Conservation (phyloP, 2,888 invertebrate genomes). For the Lathronympha strigana region DNA sequence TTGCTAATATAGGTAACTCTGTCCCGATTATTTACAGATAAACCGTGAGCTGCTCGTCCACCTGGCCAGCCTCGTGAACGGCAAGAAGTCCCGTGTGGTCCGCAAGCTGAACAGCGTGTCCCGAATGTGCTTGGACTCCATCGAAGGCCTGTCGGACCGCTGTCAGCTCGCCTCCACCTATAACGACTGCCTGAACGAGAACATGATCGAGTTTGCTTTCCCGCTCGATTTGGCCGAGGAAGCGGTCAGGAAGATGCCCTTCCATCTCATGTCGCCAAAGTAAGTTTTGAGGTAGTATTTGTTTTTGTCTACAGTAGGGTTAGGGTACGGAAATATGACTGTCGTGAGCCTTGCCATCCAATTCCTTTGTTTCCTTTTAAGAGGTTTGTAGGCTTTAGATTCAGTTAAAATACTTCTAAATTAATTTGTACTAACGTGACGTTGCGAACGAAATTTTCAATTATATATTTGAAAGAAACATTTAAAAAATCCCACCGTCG, state of each 20-base stretch:
- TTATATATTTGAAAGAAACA: no score
- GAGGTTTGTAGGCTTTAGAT: no score
- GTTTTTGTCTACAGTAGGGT: not conserved
- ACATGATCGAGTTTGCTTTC: conserved; percentile 77
- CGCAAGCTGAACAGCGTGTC: conserved; percentile 73
- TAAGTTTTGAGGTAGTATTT: conserved; percentile 53
- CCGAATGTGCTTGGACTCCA: conserved; percentile 72
- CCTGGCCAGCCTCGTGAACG: conserved; percentile 73
- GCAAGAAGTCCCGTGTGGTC: conserved; percentile 74
- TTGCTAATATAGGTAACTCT: no score
- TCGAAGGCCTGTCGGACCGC: conserved; percentile 74
- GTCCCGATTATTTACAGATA: conserved; percentile 55
- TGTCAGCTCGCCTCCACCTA: conserved; percentile 77
- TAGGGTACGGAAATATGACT: no score
- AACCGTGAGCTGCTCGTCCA: conserved; percentile 75
- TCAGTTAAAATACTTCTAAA: no score
- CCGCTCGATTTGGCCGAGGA: conserved; percentile 77
- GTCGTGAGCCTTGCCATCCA: no score
- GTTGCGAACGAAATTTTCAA: no score
- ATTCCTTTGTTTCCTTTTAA: no score
- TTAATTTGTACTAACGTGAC: no score
- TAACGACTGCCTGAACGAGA: conserved; percentile 77
- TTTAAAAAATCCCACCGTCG: no score
- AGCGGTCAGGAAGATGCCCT: conserved; percentile 77
- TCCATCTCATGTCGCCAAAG: conserved; percentile 78